Percentiles rank a stretch among this genome's conserved stretches.
phyloP scores from a whole-genome alignment of 1,140 invertebrate genomes.

The Brachionus paranguensis region DNA sequence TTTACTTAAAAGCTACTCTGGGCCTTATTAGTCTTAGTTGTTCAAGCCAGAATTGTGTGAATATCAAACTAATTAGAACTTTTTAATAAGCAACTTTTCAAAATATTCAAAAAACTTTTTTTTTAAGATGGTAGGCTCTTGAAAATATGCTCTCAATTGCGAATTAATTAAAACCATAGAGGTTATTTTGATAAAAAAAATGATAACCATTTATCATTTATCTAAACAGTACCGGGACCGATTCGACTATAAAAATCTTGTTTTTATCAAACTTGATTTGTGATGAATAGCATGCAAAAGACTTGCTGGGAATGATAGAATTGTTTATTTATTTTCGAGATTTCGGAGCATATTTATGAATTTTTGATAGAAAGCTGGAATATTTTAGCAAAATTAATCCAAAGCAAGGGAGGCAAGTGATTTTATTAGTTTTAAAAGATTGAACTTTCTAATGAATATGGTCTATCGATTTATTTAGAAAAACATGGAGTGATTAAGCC shows the following conservation, averaged over 20 bases:
- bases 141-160: background rate
- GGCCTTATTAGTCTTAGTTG: background rate
- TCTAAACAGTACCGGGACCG: background rate
- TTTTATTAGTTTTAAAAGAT: background rate
- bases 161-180: background rate
- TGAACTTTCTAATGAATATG: background rate
- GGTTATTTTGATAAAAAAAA: background rate
- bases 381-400: background rate
- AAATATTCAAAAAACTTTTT: background rate
- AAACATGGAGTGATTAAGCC: background rate
- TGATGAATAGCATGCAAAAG: background rate
- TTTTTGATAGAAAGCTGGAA: background rate
- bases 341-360: background rate
- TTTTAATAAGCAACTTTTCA: background rate
- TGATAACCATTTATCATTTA: background rate
- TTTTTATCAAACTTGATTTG: background rate
- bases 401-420: background rate
- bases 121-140: background rate
- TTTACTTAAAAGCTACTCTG: background rate
- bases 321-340: background rate
- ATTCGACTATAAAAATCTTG: background rate
- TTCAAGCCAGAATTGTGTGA: background rate
- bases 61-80: background rate
- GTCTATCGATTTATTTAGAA: background rate
- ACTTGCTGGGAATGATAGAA: background rate